Evolutionary conservation across 2,797 vertebrate species (phyloP).

Genomic region (Odontamblyopus lacepedii): DNA sequence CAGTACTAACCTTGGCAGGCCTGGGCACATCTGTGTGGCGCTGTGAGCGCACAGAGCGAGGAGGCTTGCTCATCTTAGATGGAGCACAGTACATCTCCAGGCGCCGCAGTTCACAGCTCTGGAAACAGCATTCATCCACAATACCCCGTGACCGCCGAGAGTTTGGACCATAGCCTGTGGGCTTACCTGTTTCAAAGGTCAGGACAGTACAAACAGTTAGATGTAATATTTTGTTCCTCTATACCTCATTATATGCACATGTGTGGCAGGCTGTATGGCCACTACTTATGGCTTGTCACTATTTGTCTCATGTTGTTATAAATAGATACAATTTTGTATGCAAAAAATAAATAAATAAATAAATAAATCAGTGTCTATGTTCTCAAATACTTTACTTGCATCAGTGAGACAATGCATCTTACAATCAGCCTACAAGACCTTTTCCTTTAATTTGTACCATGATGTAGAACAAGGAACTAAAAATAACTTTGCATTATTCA

Average conservation of each 20-base stretch:
- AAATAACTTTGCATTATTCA: constrained; percentile 67
- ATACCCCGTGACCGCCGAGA: constrained; percentile 92
- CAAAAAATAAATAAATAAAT: too few relatives aligned
- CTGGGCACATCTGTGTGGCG: constrained; percentile 94
- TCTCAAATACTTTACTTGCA: too few relatives aligned
- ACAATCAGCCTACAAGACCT: background rate
- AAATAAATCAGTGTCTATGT: too few relatives aligned
- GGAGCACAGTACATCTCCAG: constrained; percentile 99
- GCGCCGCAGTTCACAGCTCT: constrained; percentile 94
- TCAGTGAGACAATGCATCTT: background rate
- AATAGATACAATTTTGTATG: background rate
- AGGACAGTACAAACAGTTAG: background rate
- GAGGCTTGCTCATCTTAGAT: constrained; percentile 88
- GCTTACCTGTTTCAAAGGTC: constrained; percentile 83
- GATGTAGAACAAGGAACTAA: constrained; percentile 51
- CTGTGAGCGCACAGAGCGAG: constrained; percentile 91
- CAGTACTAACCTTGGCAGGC: constrained; percentile 86
- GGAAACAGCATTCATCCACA: constrained; percentile 99
- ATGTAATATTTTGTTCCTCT: background rate
- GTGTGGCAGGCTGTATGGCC: background rate
- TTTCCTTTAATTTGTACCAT: constrained; percentile 20
- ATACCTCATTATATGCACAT: constrained; percentile 23
- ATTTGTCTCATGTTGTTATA: background rate
- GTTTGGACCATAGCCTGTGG: constrained; percentile 91
- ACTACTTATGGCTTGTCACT: background rate